Percentiles rank a stretch among this genome's conserved stretches.
Evolutionary conservation across 2,888 invertebrate species (phyloP).

Genomic region (Diarsia rubi): DNA sequence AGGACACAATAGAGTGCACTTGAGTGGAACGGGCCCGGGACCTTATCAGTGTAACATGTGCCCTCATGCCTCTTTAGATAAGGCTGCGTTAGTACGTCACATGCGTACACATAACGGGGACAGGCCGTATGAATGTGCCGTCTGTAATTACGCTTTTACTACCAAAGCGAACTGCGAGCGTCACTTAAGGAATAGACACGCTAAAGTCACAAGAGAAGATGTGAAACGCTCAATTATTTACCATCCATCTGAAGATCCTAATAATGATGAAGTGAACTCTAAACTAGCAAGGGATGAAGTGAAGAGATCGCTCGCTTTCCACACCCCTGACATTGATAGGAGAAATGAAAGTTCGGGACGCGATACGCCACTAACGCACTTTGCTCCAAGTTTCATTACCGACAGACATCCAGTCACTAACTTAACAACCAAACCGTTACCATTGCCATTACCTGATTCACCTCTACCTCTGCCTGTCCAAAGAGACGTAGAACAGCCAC

Average conservation of each 20-base stretch:
- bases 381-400: conserved; percentile 84
- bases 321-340: conserved; percentile 88
- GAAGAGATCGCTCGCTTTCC: conserved; percentile 90
- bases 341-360: conserved; percentile 84
- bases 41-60: conserved; percentile 98
- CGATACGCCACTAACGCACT: conserved; percentile 86
- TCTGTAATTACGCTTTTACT: conserved; percentile 99
- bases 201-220: conserved; percentile 96
- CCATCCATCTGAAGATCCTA: conserved; percentile 96
- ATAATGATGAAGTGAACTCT: conserved; percentile 93
- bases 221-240: conserved; percentile 97
- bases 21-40: conserved; percentile 94
- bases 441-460: conserved; percentile 72
- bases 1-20: conserved; percentile 96
- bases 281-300: conserved; percentile 90
- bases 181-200: conserved; percentile 97
- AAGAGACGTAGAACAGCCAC: conserved; percentile 82
- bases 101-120: conserved; percentile 99
- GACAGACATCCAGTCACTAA: conserved; percentile 86
- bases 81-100: conserved; percentile 97
- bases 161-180: conserved; percentile 99
- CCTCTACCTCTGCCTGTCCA: conserved; percentile 74
- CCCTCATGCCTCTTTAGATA: conserved; percentile 96
- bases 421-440: conserved; percentile 80
- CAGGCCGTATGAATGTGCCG: conserved; percentile 97